Conservation (phyloP, 2,113 vertebrate genomes). For the Trichomycterus rosablanca region DNA sequence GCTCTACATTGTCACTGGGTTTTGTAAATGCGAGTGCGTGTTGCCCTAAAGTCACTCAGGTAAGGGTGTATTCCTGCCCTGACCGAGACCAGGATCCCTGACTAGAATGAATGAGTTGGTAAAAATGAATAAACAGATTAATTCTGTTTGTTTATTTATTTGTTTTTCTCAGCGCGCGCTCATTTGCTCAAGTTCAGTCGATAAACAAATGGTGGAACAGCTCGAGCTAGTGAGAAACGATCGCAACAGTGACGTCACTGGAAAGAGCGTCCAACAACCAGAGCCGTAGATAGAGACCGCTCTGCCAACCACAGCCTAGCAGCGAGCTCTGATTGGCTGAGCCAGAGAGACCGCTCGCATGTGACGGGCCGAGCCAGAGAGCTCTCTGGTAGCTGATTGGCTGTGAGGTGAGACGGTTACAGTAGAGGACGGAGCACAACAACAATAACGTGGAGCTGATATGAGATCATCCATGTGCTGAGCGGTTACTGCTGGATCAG, state of each 20-base stretch:
- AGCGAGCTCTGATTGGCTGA: conserved; percentile 38
- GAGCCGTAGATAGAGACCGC: no score
- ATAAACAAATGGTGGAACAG: conserved; percentile 39
- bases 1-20: no score
- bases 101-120: no score
- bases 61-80: no score
- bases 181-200: not conserved
- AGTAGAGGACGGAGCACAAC: conserved; percentile 22
- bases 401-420: not conserved
- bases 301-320: conserved; percentile 45
- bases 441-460: conserved; percentile 42
- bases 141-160: no score
- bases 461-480: conserved; percentile 45
- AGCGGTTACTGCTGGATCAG: not conserved
- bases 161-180: no score
- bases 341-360: not conserved
- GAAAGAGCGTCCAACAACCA: conserved; percentile 21
- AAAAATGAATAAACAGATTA: no score
- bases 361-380: not conserved
- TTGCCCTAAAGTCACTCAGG: no score
- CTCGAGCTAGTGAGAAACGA: conserved; percentile 17
- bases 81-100: no score
- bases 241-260: conserved; percentile 49
- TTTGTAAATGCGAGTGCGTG: no score
- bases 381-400: not conserved